Conservation (phyloP, 2,113 vertebrate genomes). For the Pygoscelis antarcticus region DNA sequence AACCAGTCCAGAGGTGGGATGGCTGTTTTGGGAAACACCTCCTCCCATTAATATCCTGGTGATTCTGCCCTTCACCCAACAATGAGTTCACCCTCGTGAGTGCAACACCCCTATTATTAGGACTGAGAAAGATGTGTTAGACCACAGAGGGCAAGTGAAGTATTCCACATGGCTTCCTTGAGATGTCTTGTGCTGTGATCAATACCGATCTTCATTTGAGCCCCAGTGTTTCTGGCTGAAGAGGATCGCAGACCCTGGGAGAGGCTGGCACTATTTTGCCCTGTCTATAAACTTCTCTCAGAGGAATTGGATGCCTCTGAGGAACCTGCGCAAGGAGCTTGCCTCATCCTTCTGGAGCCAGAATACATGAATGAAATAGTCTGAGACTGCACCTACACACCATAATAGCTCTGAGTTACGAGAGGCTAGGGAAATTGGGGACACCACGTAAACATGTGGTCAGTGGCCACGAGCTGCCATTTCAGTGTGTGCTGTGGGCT, state of each 20-base stretch:
- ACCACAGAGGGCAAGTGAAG: neutral
- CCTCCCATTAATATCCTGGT: accelerated
- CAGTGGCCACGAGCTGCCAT: neutral
- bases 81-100: neutral
- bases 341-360: neutral
- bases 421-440: too few relatives aligned
- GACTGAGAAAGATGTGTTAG: neutral
- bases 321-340: neutral
- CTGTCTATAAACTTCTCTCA: neutral
- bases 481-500: neutral
- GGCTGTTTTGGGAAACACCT: neutral
- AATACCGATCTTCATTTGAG: neutral
- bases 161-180: neutral
- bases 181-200: neutral
- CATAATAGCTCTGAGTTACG: neutral
- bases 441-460: neutral
- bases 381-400: neutral
- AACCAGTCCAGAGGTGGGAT: accelerated
- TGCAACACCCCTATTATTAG: neutral
- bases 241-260: neutral
- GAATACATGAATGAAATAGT: neutral
- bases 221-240: neutral
- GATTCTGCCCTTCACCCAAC: neutral
- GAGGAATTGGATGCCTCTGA: neutral
- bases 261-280: neutral